phyloP scores from a whole-genome alignment of 2,797 vertebrate species.

The Enoplosus armatus region DNA sequence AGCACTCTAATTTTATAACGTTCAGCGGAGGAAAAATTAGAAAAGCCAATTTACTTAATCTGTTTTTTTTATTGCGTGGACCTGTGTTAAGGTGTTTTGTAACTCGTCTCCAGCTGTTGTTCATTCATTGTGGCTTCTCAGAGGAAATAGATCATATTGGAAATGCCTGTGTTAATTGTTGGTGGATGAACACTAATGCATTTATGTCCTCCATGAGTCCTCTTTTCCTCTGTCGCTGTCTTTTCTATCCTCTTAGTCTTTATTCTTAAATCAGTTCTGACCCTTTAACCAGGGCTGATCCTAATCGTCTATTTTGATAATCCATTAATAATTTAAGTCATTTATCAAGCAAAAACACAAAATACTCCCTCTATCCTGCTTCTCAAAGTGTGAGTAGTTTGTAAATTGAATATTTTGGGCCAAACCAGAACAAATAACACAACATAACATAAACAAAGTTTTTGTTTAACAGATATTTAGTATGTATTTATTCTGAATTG shows the following conservation, averaged over 20 bases:
- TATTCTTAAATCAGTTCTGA: conserved; percentile 15
- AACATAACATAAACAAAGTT: background rate
- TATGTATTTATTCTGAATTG: background rate
- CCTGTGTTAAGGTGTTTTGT: conserved; percentile 59
- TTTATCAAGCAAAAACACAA: background rate
- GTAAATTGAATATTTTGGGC: background rate
- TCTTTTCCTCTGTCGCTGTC: background rate
- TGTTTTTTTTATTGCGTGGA: conserved; percentile 61
- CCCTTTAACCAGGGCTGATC: background rate
- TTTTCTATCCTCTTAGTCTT: background rate
- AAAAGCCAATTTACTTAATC: conserved; percentile 79
- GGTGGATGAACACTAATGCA: conserved; percentile 22
- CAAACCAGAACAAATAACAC: background rate
- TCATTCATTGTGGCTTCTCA: conserved; percentile 59
- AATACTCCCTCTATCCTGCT: background rate
- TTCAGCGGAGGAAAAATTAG: conserved; percentile 68
- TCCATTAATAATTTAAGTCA: background rate
- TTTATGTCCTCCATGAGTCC: conserved; percentile 17
- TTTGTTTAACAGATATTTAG: background rate
- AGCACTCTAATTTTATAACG: conserved; percentile 71
- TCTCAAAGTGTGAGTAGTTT: background rate
- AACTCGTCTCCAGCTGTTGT: conserved; percentile 62
- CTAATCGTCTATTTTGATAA: conserved; percentile 13
- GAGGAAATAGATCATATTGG: conserved; percentile 64
- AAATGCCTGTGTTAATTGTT: conserved; percentile 56